These are phyloP conservation scores for Notarius quadriscutis DNA, from an alignment of 2,113 vertebrate species.

Conservation along the genomic window DNA sequence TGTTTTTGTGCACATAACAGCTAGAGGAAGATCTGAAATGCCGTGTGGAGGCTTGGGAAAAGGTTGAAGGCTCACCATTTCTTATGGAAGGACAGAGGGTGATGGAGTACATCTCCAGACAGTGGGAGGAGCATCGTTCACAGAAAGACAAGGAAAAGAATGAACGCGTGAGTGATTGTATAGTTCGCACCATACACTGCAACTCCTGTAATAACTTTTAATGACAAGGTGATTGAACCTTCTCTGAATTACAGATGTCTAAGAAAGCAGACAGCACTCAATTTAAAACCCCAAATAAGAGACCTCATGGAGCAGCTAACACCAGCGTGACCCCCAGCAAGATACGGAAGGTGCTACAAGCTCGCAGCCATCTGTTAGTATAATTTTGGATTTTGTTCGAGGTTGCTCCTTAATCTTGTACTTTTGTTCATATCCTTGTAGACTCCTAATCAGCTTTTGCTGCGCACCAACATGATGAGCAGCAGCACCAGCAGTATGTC, in stretches of 20 bases:
- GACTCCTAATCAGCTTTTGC: constrained; percentile 42
- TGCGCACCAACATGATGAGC: constrained; percentile 39
- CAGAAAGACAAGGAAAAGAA: constrained; percentile 67
- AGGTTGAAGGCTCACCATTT: constrained; percentile 50
- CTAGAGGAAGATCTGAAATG: constrained; percentile 66
- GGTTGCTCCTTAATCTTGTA: neutral
- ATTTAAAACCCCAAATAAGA: constrained; percentile 60
- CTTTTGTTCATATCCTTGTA: neutral
- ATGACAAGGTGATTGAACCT: neutral
- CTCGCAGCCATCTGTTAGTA: neutral
- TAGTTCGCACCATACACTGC: too few relatives aligned
- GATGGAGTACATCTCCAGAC: constrained; percentile 62
- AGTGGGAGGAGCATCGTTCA: constrained; percentile 62
- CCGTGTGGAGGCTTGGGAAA: constrained; percentile 61
- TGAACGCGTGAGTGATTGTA: constrained; percentile 57
- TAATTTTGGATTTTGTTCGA: neutral
- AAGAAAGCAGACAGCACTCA: constrained; percentile 55
- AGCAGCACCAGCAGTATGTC: constrained; percentile 38
- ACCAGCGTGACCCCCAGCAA: constrained; percentile 54
- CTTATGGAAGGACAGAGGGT: constrained; percentile 61
- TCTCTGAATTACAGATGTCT: constrained; percentile 46
- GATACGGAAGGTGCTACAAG: constrained; percentile 52
- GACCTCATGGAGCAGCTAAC: constrained; percentile 39
- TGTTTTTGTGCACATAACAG: constrained; percentile 45
- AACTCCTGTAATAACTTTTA: too few relatives aligned